Conservation (phyloP, 92 coral and sea anemone genomes). For the Bergia puertoricense region DNA sequence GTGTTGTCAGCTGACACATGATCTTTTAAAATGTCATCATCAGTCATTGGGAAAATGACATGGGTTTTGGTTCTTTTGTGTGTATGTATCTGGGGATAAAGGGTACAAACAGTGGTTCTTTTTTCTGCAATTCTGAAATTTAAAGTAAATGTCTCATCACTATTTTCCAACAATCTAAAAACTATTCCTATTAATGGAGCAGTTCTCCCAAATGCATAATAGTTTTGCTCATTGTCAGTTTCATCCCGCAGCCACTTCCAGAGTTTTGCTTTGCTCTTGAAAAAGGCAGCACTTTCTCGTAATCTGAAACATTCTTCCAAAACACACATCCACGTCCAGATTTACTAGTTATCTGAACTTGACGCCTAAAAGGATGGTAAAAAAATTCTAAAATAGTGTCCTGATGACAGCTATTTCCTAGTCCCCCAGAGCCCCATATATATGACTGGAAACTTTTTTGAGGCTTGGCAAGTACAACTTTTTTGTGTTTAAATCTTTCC, state of each 20-base stretch:
- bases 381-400: slow-evolving; percentile 55
- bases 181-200: slow-evolving; percentile 38
- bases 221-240: slow-evolving; percentile 47
- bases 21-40: slow-evolving; percentile 30
- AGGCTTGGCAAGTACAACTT: not conserved
- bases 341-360: not conserved
- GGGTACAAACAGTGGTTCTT: slow-evolving; percentile 7
- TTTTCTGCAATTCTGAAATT: slow-evolving; percentile 23
- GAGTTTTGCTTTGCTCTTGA: slow-evolving; percentile 48
- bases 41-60: slow-evolving; percentile 37
- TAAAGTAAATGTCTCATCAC: not conserved
- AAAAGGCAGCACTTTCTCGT: slow-evolving; percentile 41
- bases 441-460: slow-evolving; percentile 42
- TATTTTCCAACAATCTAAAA: slow-evolving; percentile 5
- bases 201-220: slow-evolving; percentile 48
- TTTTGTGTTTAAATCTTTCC: not conserved
- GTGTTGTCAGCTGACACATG: slow-evolving; percentile 29
- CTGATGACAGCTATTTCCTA: slow-evolving; percentile 62
- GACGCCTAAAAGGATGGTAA: slow-evolving; percentile 52
- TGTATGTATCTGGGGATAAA: not conserved
- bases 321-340: slow-evolving; percentile 23
- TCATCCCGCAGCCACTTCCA: slow-evolving; percentile 62
- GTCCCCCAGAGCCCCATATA: slow-evolving; percentile 38
- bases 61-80: not conserved
- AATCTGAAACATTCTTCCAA: slow-evolving; percentile 37